Evolutionary conservation across 2,113 vertebrate genomes (phyloP), one percentile per base, ranked within the genome.

Genomic region (Trinectes maculatus): DNA sequence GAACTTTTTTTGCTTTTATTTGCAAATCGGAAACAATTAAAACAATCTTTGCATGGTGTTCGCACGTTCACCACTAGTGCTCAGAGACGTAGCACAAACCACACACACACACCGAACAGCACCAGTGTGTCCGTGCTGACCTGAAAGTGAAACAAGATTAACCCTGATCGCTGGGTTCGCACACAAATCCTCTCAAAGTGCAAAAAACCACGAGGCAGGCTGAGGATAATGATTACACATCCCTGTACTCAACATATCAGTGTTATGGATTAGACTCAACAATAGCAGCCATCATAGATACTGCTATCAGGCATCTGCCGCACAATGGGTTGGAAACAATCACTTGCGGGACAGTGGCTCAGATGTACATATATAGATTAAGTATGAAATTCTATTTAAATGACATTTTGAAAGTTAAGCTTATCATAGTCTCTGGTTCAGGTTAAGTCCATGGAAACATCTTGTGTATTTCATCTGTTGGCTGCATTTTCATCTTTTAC

Each of bases 211-310:
- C 0, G 59, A 57, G 51, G 57, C 10, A 4, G 79, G 79, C 57
- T 56, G 13, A 0, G 75, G 84, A 85, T 87, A 80, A 83, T 76
- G 77, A 82, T 85, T 73, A 63, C 82, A 80, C 72, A 68, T 74
- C 81, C 83, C 80, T 73, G 80, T 75, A 82, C 83, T 82, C 82
- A 71, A 80, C 73, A 80, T 82, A 80, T 89, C 85, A 82, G 63
- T 69, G 64, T 37, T 74, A 58, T 80, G 85, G 85, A 89, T 89
- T 85, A 87, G 37, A 56, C 71, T 48, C 52, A 18, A 85, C 82
- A 89, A 85, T 77, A 25, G 77, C 12, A 5, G 36, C 48, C 56
- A 46, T 77, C 79, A 82, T 83, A 12, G 52, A 21, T 16, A 44
- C 67, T 1, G 64, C 79, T 78, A 83, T 77, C 74, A 1, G 33